phyloP scores from a whole-genome alignment of 1,140 invertebrate genomes.

The Hycleus cichorii region DNA sequence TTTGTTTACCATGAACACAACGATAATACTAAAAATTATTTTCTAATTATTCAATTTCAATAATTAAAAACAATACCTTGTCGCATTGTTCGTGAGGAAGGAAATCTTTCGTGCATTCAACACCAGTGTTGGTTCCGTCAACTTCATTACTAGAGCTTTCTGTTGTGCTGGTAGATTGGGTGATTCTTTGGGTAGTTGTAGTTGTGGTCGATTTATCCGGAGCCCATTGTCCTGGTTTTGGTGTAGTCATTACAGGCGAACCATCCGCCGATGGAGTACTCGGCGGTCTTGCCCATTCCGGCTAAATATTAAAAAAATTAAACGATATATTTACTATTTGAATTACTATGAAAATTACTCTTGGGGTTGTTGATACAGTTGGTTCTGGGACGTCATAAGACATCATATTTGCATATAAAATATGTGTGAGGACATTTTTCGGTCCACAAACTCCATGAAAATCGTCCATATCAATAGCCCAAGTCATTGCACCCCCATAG shows the following conservation, averaged over 20 bases:
- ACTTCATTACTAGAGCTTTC: conserved; percentile 22
- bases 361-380: conserved; percentile 57
- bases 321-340: background rate
- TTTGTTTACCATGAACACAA: conserved; percentile 65
- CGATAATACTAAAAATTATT: conserved; percentile 61
- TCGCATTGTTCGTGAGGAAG: conserved; percentile 57
- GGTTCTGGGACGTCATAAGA: conserved; percentile 66
- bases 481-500: conserved; percentile 81
- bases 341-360: conserved; percentile 41
- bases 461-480: conserved; percentile 86
- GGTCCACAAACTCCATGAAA: conserved; percentile 69
- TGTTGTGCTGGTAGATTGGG: conserved; percentile 17
- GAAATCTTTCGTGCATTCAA: conserved; percentile 47
- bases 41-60: conserved; percentile 2
- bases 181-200: conserved; percentile 32
- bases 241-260: conserved; percentile 27
- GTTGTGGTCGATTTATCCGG: conserved; percentile 36
- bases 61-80: conserved; percentile 42
- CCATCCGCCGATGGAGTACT: conserved; percentile 48
- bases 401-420: conserved; percentile 66
- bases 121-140: conserved; percentile 14
- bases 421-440: conserved; percentile 61
- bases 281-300: conserved; percentile 62
- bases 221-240: conserved; percentile 27
- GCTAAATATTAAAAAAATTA: conserved; percentile 42